A percentile compares a stretch with the other conserved stretches of the same genome.
phyloP scores from a whole-genome alignment of 2,888 invertebrate genomes.

The Thymelicus acteon region DNA sequence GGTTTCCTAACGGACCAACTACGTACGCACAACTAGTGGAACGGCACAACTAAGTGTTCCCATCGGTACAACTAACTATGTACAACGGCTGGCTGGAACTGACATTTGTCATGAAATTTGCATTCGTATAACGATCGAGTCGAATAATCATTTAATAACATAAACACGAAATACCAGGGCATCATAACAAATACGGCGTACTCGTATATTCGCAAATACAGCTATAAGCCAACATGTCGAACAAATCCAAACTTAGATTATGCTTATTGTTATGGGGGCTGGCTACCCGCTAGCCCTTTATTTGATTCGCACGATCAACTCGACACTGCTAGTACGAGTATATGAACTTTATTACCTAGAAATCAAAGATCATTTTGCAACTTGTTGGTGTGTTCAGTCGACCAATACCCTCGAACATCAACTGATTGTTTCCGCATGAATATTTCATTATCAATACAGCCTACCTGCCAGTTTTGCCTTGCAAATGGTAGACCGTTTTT shows the following conservation, averaged over 20 bases:
- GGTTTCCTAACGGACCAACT: too few relatives aligned
- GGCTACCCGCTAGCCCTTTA: slow-evolving; percentile 52
- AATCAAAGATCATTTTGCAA: slow-evolving; percentile 46
- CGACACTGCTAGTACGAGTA: slow-evolving; percentile 32
- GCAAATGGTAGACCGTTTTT: slow-evolving; percentile 18
- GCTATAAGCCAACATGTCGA: slow-evolving; percentile 55
- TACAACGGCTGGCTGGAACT: too few relatives aligned
- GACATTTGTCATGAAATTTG: too few relatives aligned
- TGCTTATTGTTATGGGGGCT: slow-evolving; percentile 66
- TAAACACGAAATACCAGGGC: slow-evolving; percentile 38
- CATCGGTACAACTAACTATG: too few relatives aligned
- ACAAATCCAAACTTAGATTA: slow-evolving; percentile 67
- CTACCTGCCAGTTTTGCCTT: slow-evolving; percentile 36
- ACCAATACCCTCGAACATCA: slow-evolving; percentile 50
- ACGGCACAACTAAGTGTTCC: too few relatives aligned
- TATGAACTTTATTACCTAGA: slow-evolving; percentile 45
- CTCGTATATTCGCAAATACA: slow-evolving; percentile 42
- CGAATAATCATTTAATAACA: too few relatives aligned
- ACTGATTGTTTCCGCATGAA: slow-evolving; percentile 63
- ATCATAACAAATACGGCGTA: slow-evolving; percentile 47
- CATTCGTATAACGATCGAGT: too few relatives aligned
- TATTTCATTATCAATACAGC: slow-evolving; percentile 64
- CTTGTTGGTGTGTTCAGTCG: slow-evolving; percentile 34
- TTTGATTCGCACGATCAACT: slow-evolving; percentile 46
- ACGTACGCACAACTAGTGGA: too few relatives aligned